Base-by-base conservation (phyloP, 1,140 invertebrate species). In the Drosophila sproati region DNA sequence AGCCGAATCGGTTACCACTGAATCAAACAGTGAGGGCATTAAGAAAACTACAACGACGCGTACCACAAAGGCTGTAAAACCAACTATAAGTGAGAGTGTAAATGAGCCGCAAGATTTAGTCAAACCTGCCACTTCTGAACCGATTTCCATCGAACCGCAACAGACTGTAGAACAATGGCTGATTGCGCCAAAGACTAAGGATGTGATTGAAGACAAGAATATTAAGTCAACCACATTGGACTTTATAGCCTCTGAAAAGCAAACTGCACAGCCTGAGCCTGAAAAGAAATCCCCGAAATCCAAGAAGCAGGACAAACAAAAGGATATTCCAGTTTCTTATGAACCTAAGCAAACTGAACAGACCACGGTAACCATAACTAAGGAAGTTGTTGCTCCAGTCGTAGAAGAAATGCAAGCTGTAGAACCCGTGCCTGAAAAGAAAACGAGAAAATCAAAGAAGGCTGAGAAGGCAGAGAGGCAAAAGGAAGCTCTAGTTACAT, bases 21-120 rank as follows among this genome's bases (percentile, higher is more conserved):
- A 90, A 64, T 91, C 86, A 4, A 90, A 77, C 20, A 77, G 78
- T 55, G 80, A 80, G 6, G 86, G 91, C 31, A 77, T 92, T 34
- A 85, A 61, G 5, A 91, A 86, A 55, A 92, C 87, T n/a, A 82
- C 72, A 37, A 91, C 83, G 2, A 73, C 73, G 3, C 67, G 78
- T 3, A 91, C 82, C 5, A 88, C 82, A 32, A 91, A 82, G 55
- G 54, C 69, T 52, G 67, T 87, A 2, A 66, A 80, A 56, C 50
- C 76, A 4, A 28, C 47, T 47, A 7, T 71, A 3, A 64, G 12
- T 5, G 81, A 83, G 57, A 63, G 6, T 48, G 50, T 52, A 31
- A 62, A 47, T 7, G 60, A 59, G 6, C 32, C 32, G 8, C 52
- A 31, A 28, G n/a, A 28, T 12, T 10, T 47, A 32, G 51, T n/a